Base-by-base conservation (phyloP, 1,140 invertebrate genomes). In the Papilio polyxenes region DNA sequence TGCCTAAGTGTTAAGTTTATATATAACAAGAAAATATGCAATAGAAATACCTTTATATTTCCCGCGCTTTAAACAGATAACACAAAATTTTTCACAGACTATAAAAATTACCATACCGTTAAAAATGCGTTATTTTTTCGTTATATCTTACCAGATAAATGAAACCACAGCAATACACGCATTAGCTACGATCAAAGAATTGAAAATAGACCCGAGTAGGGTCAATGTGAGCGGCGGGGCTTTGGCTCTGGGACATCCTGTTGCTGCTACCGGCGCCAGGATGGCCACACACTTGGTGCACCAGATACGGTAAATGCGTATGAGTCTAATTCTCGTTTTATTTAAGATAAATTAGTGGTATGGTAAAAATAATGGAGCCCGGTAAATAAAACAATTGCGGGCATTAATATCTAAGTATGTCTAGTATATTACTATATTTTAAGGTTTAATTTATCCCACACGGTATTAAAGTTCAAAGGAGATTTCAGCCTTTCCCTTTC, bases 181-280 rank as follows among this genome's bases (percentile, higher is more conserved):
- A 0, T 85, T 98, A 20, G 96, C 96, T 37, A 96, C 97, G 48
- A 80, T 96, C 1, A 94, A 95, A 79, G 95, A 96, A 83, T 95
- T 99, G 1, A 95, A 95, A 15, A 81, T 98, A 82, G 96, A 98
- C 92, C 80, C 93, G 0, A 89, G 89, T 17, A 98, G 97, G 95
- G 97, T 98, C 9, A 98, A 98, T 92, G 93, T 98, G 0, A 95
- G 95, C 90, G 98, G 98, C 40, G 98, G 98, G 37, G 98, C 98
- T 1, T 97, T 99, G 82, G 97, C 98, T 0, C 88, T 99, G 44
- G 98, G 98, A 8, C 98, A 99, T 95, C 98, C 98, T 0, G 97
- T 99, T 86, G 98, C 98, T 53, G 97, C 97, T 48, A 98, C 96
- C 85, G 98, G 96, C 48, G 95, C 97, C 37, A 85, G 98, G 87